Evolutionary conservation across 2,888 invertebrate species (phyloP).

Genomic region (Hartigia nigra): DNA sequence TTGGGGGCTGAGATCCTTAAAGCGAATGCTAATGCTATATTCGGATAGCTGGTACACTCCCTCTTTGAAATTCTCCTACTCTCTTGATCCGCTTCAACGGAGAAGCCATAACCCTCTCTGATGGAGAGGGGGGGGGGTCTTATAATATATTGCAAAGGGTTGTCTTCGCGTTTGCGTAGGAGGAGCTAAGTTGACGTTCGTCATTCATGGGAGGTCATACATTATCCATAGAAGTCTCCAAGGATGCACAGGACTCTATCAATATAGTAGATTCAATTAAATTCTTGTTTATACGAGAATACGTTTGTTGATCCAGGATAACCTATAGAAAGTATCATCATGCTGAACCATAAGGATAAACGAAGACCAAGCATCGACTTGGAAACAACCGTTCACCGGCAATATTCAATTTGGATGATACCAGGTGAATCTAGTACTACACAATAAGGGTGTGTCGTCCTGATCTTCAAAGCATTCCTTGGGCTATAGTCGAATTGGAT

Average conservation of each 20-base stretch:
- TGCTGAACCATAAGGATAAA: background rate
- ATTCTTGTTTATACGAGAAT: background rate
- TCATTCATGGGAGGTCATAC: conserved; percentile 37
- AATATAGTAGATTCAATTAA: background rate
- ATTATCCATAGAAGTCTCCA: conserved; percentile 10
- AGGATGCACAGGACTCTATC: background rate
- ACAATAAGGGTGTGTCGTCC: background rate
- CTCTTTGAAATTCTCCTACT: conserved; percentile 25
- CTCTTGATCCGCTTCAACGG: background rate
- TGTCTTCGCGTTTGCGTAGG: conserved; percentile 30
- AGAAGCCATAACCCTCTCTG: background rate
- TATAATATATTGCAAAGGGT: conserved; percentile 47
- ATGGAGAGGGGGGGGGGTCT: too few relatives aligned
- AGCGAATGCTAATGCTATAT: background rate
- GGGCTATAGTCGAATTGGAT: conserved; percentile 43
- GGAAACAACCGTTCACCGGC: background rate
- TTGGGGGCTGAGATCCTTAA: background rate
- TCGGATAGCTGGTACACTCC: background rate
- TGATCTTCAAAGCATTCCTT: conserved; percentile 61
- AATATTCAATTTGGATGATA: background rate
- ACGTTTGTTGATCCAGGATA: too few relatives aligned
- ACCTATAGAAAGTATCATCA: too few relatives aligned
- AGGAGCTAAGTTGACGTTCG: conserved; percentile 29
- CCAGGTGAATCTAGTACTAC: background rate
- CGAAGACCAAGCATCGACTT: background rate